Percentiles rank a stretch among this genome's conserved stretches.
Evolutionary conservation across 2,113 vertebrate genomes (phyloP).

Genomic region (Camelus bactrianus): DNA sequence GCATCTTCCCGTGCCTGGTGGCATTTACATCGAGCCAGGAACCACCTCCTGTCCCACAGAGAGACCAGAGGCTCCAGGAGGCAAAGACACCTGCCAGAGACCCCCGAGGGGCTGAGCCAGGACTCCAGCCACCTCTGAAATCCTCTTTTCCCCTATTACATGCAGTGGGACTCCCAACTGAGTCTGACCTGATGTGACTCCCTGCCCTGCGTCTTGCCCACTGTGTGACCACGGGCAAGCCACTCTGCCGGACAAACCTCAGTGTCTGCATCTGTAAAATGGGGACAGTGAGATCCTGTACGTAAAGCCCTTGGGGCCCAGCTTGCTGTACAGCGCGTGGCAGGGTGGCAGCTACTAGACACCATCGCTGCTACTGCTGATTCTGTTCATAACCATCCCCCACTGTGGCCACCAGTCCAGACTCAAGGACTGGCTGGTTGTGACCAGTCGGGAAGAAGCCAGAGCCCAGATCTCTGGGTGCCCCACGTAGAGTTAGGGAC

Average conservation of each 20-base stretch:
- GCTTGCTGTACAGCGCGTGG: accelerated
- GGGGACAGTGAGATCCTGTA: background rate
- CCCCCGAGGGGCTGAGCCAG: accelerated
- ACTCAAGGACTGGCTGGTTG: background rate
- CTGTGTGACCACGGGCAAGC: accelerated
- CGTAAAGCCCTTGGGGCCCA: accelerated
- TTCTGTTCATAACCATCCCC: accelerated
- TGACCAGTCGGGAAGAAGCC: background rate
- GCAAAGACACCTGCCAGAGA: background rate
- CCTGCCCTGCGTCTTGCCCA: background rate
- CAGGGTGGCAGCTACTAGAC: accelerated
- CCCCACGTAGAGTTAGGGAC: background rate
- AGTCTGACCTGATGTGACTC: background rate
- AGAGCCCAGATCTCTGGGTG: background rate
- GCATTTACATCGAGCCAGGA: background rate
- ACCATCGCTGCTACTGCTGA: accelerated
- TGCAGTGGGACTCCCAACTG: background rate
- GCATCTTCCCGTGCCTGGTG: background rate
- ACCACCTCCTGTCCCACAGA: background rate
- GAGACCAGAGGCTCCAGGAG: background rate
- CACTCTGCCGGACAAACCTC: background rate
- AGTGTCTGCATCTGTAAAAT: background rate
- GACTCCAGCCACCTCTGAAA: background rate
- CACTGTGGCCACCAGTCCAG: background rate
- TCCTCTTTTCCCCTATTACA: accelerated